phyloP scores from a whole-genome alignment of 2,113 vertebrate species.

The Myrmophylax atrothorax region DNA sequence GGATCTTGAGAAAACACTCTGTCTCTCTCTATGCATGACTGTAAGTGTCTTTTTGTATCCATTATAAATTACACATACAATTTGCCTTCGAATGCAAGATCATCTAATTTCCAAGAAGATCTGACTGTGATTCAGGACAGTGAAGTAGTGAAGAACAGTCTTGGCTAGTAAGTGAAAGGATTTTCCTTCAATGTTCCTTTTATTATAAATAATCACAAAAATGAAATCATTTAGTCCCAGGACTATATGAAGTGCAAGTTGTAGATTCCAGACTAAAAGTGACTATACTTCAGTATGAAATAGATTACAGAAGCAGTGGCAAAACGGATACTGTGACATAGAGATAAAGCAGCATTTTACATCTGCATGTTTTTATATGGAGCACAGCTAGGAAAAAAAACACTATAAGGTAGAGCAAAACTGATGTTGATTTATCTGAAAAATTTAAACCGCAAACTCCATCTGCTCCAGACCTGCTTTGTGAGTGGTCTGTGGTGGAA shows the following conservation, averaged over 20 bases:
- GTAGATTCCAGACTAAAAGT: not conserved
- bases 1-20: not conserved
- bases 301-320: not conserved
- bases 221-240: not conserved
- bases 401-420: not conserved
- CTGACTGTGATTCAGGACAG: not conserved
- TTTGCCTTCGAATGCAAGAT: not conserved
- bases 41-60: not conserved
- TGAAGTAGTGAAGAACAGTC: not conserved
- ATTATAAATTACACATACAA: not conserved
- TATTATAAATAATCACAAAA: not conserved
- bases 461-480: not conserved
- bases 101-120: not conserved
- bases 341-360: not conserved
- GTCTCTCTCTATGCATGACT: not conserved
- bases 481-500: no score
- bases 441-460: not conserved
- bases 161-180: fast-evolving
- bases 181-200: not conserved
- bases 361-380: fast-evolving
- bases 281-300: not conserved
- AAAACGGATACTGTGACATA: not conserved
- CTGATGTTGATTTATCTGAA: not conserved
- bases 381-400: not conserved
- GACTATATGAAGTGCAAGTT: not conserved